These are phyloP conservation scores for Lutjanus erythropterus DNA, from an alignment of 2,113 vertebrate species.

Conservation along the genomic window DNA sequence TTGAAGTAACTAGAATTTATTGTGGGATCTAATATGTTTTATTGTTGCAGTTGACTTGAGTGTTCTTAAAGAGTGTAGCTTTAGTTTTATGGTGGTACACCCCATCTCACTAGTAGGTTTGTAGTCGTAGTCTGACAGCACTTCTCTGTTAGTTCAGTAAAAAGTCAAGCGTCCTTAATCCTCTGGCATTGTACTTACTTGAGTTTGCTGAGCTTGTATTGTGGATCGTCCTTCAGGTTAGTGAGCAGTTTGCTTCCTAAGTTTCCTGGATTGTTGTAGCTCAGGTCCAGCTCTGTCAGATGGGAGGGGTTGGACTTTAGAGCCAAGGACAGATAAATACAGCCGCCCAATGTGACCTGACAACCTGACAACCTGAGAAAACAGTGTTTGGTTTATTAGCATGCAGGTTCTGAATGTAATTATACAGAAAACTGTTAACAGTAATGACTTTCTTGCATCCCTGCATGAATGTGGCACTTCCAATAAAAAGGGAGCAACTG, in stretches of 20 bases:
- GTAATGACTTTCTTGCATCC: neutral
- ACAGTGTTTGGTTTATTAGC: neutral
- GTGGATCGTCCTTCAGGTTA: neutral
- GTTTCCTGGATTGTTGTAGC: conserved; percentile 65
- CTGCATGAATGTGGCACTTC: neutral
- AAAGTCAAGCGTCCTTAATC: neutral
- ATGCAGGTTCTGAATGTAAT: neutral
- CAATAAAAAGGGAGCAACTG: no score
- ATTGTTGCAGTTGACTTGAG: no score
- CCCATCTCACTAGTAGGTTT: neutral
- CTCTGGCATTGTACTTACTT: conserved; percentile 28
- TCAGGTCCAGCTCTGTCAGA: conserved; percentile 71
- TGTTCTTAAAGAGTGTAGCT: no score
- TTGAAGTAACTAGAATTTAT: neutral
- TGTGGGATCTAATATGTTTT: neutral
- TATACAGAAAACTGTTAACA: no score
- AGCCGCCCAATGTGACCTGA: conserved; percentile 57
- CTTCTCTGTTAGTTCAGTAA: no score
- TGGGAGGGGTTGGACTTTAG: conserved; percentile 37
- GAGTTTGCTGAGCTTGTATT: neutral
- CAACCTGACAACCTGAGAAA: conserved; percentile 72
- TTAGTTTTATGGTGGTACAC: neutral
- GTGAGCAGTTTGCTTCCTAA: neutral
- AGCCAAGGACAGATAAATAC: conserved; percentile 49
- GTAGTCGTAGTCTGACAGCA: no score